Conservation (phyloP, 2,888 invertebrate species). For the Ophion ventricosus region DNA sequence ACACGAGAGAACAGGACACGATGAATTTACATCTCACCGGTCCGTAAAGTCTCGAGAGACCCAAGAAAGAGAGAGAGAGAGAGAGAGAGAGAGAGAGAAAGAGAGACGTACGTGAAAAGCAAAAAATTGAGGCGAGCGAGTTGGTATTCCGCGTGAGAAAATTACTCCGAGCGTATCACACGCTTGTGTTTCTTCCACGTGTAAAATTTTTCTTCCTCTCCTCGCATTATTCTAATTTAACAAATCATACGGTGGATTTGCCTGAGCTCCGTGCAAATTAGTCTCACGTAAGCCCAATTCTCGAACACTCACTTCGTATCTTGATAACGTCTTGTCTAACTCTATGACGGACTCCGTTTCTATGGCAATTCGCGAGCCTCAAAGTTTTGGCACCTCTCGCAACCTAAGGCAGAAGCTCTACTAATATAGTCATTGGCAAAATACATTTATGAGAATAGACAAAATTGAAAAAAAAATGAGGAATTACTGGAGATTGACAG, state of each 20-base stretch:
- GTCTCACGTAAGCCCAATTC: constrained; percentile 13
- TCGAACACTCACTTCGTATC: constrained; percentile 8
- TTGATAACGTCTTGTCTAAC: neutral
- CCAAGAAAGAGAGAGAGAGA: constrained; percentile 52
- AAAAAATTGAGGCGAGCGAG: constrained; percentile 17
- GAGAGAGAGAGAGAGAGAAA: constrained; percentile 30
- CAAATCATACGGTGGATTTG: constrained; percentile 4
- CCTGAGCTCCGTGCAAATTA: constrained; percentile 21
- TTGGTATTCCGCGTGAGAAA: constrained; percentile 59
- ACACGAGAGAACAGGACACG: constrained; percentile 9
- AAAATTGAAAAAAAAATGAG: no score
- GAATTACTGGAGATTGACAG: no score
- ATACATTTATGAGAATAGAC: no score
- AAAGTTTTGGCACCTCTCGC: no score
- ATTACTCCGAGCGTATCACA: constrained; percentile 61
- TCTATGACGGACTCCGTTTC: constrained; percentile 1
- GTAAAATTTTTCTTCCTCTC: constrained; percentile 13
- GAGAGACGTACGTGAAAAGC: constrained; percentile 55
- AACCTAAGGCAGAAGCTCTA: no score
- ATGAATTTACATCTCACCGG: constrained; percentile 37
- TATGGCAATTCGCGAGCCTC: no score
- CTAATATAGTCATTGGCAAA: no score
- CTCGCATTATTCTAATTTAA: constrained; percentile 37
- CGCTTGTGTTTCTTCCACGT: constrained; percentile 57
- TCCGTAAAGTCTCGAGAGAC: no score